Evolutionary conservation across 2,888 invertebrate species (phyloP).

Genomic region (Aplocera efformata): DNA sequence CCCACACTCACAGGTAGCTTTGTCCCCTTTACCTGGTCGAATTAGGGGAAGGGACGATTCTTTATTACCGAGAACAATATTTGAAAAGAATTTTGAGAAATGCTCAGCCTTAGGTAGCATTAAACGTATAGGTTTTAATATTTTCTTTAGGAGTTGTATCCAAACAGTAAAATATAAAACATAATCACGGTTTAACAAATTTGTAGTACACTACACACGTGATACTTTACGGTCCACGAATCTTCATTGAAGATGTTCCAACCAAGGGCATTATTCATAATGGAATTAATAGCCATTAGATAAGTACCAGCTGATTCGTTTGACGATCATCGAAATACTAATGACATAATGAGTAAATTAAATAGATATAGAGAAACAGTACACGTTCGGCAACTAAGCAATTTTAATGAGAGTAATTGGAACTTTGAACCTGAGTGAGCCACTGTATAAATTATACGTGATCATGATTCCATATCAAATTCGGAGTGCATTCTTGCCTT

Average conservation of each 20-base stretch:
- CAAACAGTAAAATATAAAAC: constrained; percentile 4
- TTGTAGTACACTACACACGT: constrained; percentile 42
- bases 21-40: constrained; percentile 64
- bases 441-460: too few species aligned
- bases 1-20: constrained; percentile 67
- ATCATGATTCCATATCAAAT: too few species aligned
- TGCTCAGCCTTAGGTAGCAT: constrained; percentile 33
- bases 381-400: constrained; percentile 8
- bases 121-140: constrained; percentile 25
- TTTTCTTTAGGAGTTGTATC: constrained; percentile 1
- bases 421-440: constrained; percentile 5
- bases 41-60: constrained; percentile 59
- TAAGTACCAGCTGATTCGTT: constrained; percentile 37
- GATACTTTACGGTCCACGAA: constrained; percentile 56
- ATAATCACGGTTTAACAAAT: constrained; percentile 18
- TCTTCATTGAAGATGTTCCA: constrained; percentile 53
- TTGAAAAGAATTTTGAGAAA: constrained; percentile 66
- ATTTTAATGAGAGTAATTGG: constrained; percentile 8
- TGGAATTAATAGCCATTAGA: constrained; percentile 42
- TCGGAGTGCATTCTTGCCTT: constrained; percentile 5
- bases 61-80: constrained; percentile 59
- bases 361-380: constrained; percentile 3
- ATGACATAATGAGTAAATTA: constrained; percentile 5
- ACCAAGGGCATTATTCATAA: constrained; percentile 52
- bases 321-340: constrained; percentile 7